Evolutionary conservation across 2,797 vertebrate species (phyloP).

Genomic region (Syngnathus rostellatus): DNA sequence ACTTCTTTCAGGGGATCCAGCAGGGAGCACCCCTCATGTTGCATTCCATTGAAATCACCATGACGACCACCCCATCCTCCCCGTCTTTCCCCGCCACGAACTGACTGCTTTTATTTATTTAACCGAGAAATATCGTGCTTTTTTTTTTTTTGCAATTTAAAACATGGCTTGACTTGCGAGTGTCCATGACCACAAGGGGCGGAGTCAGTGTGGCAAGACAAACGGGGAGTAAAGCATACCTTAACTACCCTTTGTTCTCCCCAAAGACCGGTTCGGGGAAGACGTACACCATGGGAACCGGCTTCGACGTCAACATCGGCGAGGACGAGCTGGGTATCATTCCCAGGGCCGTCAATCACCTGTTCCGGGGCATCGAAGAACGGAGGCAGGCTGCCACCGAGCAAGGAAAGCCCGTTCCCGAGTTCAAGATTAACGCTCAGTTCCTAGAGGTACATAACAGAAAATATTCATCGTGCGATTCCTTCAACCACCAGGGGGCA

Average conservation of each 20-base stretch:
- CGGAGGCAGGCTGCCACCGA: slow-evolving; percentile 76
- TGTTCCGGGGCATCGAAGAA: slow-evolving; percentile 87
- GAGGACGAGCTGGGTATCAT: slow-evolving; percentile 92
- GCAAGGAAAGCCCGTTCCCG: slow-evolving; percentile 81
- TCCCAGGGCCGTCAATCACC: slow-evolving; percentile 85
- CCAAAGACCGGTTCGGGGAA: slow-evolving; percentile 87
- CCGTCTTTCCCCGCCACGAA: not conserved
- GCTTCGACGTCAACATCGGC: slow-evolving; percentile 85
- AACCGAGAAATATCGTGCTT: not conserved
- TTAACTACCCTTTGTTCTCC: not conserved
- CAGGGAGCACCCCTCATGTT: slow-evolving; percentile 24
- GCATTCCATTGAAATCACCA: slow-evolving; percentile 61
- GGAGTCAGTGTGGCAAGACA: too few relatives aligned
- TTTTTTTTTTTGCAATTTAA: not conserved
- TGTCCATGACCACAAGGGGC: not conserved
- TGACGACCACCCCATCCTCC: slow-evolving; percentile 39
- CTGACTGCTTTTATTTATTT: slow-evolving; percentile 14
- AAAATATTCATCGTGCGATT: not conserved
- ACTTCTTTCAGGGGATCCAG: slow-evolving; percentile 32
- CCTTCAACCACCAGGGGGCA: too few relatives aligned
- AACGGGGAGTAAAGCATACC: too few relatives aligned
- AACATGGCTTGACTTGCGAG: too few relatives aligned
- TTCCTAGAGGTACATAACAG: slow-evolving; percentile 81
- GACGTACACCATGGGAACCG: slow-evolving; percentile 97
- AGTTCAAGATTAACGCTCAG: slow-evolving; percentile 97